These are phyloP conservation scores for Gracilinanus agilis DNA, from an alignment of 2,113 vertebrate genomes.

Conservation along the genomic window DNA sequence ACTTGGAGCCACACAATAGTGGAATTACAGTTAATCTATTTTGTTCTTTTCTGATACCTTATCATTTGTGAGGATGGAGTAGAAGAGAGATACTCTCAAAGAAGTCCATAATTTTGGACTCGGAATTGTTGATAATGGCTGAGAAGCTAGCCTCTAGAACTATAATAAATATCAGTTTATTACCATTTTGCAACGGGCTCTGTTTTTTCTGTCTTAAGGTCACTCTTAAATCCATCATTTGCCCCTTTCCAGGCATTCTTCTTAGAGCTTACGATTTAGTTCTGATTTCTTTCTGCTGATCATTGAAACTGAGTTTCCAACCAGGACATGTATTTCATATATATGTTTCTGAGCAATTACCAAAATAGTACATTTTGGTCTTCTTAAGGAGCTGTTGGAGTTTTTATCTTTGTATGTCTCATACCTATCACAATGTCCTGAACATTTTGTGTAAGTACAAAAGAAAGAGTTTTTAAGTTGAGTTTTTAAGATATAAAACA, in stretches of 20 bases:
- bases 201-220: not conserved
- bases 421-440: not conserved
- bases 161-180: not conserved
- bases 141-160: too few relatives aligned
- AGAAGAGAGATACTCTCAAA: not conserved
- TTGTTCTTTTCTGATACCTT: not conserved
- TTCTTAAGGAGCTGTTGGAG: not conserved
- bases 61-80: not conserved
- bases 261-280: not conserved
- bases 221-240: not conserved
- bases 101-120: too few relatives aligned
- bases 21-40: not conserved
- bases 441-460: not conserved
- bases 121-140: too few relatives aligned
- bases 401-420: not conserved
- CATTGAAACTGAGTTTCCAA: not conserved
- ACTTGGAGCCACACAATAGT: not conserved
- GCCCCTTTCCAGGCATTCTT: not conserved
- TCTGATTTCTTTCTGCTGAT: not conserved
- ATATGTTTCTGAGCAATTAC: not conserved
- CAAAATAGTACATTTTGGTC: not conserved
- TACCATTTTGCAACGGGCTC: too few relatives aligned
- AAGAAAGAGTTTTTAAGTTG: not conserved
- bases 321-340: not conserved
- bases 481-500: not conserved